Percentiles rank a stretch among this genome's conserved stretches.
These are phyloP conservation scores for Zygaena filipendulae DNA, from an alignment of 2,888 invertebrate species.

Conservation along the genomic window DNA sequence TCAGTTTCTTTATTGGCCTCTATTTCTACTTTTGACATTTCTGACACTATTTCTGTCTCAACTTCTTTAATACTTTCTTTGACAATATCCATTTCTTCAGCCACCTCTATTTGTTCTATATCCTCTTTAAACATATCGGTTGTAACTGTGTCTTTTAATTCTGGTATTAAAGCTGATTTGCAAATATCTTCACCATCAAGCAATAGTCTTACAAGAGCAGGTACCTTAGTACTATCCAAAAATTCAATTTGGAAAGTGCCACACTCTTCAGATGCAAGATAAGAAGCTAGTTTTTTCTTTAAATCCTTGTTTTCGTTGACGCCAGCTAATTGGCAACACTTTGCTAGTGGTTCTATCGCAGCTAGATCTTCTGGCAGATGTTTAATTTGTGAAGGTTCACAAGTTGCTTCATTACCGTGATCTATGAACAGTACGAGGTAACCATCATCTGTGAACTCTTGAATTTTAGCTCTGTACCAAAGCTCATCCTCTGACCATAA, in stretches of 20 bases:
- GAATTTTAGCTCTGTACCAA: slow-evolving; percentile 75
- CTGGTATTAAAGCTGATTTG: slow-evolving; percentile 21
- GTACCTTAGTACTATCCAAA: slow-evolving; percentile 67
- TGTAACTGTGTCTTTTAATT: slow-evolving; percentile 5
- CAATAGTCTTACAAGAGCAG: slow-evolving; percentile 68
- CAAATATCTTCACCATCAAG: slow-evolving; percentile 59
- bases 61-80: not conserved
- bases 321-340: slow-evolving; percentile 69
- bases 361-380: slow-evolving; percentile 71
- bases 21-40: not conserved
- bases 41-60: not conserved
- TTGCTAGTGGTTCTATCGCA: slow-evolving; percentile 68
- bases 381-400: slow-evolving; percentile 57
- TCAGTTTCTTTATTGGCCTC: not conserved
- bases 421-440: slow-evolving; percentile 74
- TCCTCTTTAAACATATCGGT: not conserved
- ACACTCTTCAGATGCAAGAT: slow-evolving; percentile 33
- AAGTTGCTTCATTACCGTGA: slow-evolving; percentile 75
- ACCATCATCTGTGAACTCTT: slow-evolving; percentile 66
- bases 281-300: slow-evolving; percentile 38
- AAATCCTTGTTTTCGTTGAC: slow-evolving; percentile 37
- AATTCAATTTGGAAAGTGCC: slow-evolving; percentile 69
- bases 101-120: not conserved
- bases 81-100: not conserved
- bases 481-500: slow-evolving; percentile 72